Conservation (phyloP, 2,113 vertebrate genomes). For the Empidonax alnorum region DNA sequence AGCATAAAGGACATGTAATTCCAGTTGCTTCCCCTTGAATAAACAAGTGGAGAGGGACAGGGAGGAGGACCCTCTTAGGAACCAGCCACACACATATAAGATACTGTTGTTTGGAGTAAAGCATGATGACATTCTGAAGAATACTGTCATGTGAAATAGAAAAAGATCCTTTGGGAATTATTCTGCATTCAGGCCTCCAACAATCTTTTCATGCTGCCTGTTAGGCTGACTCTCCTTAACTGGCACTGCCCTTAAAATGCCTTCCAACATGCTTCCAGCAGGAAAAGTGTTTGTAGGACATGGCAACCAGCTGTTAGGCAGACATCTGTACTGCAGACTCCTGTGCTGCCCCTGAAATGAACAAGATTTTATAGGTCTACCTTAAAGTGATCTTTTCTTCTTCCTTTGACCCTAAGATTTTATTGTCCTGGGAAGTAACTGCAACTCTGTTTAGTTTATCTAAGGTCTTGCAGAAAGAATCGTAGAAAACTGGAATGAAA, state of each 20-base stretch:
- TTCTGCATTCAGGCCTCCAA: not conserved
- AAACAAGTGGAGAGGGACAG: constrained; percentile 9
- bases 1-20: constrained; percentile 31
- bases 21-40: constrained; percentile 50
- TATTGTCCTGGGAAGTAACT: not conserved
- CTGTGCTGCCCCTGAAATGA: not conserved
- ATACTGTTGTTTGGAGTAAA: not conserved
- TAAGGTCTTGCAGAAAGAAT: not conserved
- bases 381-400: constrained; percentile 22
- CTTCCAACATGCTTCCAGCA: not conserved
- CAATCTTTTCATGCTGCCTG: not conserved
- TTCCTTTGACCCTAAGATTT: constrained; percentile 50
- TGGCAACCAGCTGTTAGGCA: constrained; percentile 31
- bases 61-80: not conserved
- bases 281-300: constrained; percentile 18
- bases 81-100: not conserved
- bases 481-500: not conserved
- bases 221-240: not conserved
- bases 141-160: not conserved
- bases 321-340: not conserved
- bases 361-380: constrained; percentile 16
- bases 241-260: not conserved
- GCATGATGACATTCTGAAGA: not conserved
- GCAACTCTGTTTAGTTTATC: constrained; percentile 4
- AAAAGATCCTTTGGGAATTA: not conserved